These are phyloP conservation scores for Choreutis nemorana DNA, from an alignment of 2,888 invertebrate species.

Conservation along the genomic window DNA sequence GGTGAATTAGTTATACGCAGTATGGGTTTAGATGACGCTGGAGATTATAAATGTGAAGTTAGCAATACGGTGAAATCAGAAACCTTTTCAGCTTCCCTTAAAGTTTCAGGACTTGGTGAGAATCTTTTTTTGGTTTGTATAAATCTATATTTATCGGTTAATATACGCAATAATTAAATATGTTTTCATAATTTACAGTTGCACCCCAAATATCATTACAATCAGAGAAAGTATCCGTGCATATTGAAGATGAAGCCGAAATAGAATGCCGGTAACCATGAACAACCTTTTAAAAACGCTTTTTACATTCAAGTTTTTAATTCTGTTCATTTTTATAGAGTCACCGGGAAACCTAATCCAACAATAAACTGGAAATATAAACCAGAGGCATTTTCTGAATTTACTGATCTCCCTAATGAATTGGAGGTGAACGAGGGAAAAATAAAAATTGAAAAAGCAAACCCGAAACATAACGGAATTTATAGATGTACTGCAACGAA, in stretches of 20 bases:
- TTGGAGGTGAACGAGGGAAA: constrained; percentile 17
- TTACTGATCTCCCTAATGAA: constrained; percentile 22
- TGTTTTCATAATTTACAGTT: constrained; percentile 21
- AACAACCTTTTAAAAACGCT: neutral
- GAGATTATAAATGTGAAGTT: constrained; percentile 32
- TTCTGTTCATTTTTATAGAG: constrained; percentile 18
- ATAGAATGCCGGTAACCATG: constrained; percentile 34
- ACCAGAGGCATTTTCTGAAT: constrained; percentile 17
- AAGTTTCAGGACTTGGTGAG: constrained; percentile 42
- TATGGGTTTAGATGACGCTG: constrained; percentile 31
- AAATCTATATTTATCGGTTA: too few species aligned
- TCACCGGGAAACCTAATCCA: constrained; percentile 36
- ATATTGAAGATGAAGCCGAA: constrained; percentile 24
- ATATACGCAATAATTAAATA: too few species aligned
- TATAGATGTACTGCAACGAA: constrained; percentile 38
- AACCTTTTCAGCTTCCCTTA: constrained; percentile 20
- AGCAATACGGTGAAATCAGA: constrained; percentile 22
- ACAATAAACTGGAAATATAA: constrained; percentile 32
- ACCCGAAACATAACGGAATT: constrained; percentile 23
- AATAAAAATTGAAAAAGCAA: constrained; percentile 24
- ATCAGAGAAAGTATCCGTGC: constrained; percentile 19
- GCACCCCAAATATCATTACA: constrained; percentile 24
- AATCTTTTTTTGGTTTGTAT: neutral
- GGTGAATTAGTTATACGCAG: constrained; percentile 28
- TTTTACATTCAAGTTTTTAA: constrained; percentile 1